Evolutionary conservation across 2,888 invertebrate species (phyloP).

Genomic region (Mystacides longicornis): DNA sequence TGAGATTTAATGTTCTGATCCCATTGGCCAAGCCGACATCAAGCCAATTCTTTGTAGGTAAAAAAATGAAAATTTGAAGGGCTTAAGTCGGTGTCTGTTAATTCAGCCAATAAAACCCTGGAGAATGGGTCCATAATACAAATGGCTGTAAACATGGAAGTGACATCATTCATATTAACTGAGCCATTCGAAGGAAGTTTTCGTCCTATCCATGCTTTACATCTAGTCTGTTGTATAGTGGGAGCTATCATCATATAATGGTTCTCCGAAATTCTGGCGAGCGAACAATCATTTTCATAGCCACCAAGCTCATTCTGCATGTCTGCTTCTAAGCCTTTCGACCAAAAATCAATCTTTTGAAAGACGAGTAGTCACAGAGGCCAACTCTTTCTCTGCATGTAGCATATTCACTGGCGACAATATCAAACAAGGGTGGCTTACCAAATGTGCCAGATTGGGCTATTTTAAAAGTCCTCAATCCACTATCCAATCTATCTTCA

Average conservation of each 20-base stretch:
- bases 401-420: slow-evolving; percentile 81
- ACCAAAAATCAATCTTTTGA: slow-evolving; percentile 93
- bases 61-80: slow-evolving; percentile 90
- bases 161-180: slow-evolving; percentile 83
- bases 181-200: slow-evolving; percentile 72
- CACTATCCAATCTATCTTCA: slow-evolving; percentile 10
- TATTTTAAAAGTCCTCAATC: slow-evolving; percentile 47
- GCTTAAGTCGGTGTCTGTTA: slow-evolving; percentile 83
- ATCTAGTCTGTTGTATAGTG: slow-evolving; percentile 92
- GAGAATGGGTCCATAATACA: slow-evolving; percentile 93
- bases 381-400: slow-evolving; percentile 91
- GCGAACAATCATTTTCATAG: slow-evolving; percentile 96
- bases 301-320: slow-evolving; percentile 95
- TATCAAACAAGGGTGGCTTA: slow-evolving; percentile 90
- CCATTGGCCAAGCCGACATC: slow-evolving; percentile 93
- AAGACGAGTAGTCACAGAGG: slow-evolving; percentile 93
- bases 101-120: slow-evolving; percentile 76
- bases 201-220: slow-evolving; percentile 82
- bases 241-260: slow-evolving; percentile 98
- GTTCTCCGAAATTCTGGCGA: slow-evolving; percentile 79
- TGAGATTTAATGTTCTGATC: slow-evolving; percentile 88
- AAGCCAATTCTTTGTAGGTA: slow-evolving; percentile 74
- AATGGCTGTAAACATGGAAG: slow-evolving; percentile 93
- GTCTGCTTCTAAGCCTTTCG: slow-evolving; percentile 84
- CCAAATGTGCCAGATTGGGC: slow-evolving; percentile 79